Evolutionary conservation across 2,113 vertebrate genomes (phyloP), one percentile per base, ranked within the genome.

Genomic region (Catharus bicknelli): DNA sequence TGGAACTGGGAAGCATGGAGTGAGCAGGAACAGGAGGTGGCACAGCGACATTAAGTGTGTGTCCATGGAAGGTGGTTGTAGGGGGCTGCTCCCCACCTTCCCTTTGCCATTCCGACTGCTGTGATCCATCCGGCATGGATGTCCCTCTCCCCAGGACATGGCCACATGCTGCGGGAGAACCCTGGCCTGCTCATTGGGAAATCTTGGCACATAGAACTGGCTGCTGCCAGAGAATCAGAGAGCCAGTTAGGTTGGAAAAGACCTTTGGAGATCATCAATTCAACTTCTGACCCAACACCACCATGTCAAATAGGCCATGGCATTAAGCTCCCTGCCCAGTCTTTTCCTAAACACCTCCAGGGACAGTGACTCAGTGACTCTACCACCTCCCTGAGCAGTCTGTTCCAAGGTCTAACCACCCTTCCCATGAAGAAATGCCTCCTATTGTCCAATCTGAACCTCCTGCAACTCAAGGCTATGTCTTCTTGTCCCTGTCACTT

Each of bases 151-250:
- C 30, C 6, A 20, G 11, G 54, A 47, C 20, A 16, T 0, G 3
- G 47, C 16, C 0, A 0, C 7, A 5, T 26, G 20, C 16, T 1
- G 0, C 0, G 0, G 16, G 25, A 83, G 53, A 42, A 15, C 11
- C 34, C 22, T 20, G 10, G n/a, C 9, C 19, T 5, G 10, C 5
- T 30, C 23, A 13, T 2, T 12, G 14, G 40, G 10, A 72, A 75
- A 67, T 27, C 34, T 1, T 20, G 30, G 32, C n/a, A 17, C 20
- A 25, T 2, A 29, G 7, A 32, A 16, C 12, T 30, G 3, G 3
- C 4, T 7, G 11, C 3, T 11, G 2, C 2, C 4, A 5, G 5
- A 18, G 2, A 66, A 27, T 27, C 17, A 32, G 9, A 79, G 16
- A 72, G 5, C 34, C 27, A 73, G 10, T 45, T 13, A 38, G 26